Conservation (phyloP, 2,888 invertebrate genomes). For the Dinocampus coccinellae region DNA sequence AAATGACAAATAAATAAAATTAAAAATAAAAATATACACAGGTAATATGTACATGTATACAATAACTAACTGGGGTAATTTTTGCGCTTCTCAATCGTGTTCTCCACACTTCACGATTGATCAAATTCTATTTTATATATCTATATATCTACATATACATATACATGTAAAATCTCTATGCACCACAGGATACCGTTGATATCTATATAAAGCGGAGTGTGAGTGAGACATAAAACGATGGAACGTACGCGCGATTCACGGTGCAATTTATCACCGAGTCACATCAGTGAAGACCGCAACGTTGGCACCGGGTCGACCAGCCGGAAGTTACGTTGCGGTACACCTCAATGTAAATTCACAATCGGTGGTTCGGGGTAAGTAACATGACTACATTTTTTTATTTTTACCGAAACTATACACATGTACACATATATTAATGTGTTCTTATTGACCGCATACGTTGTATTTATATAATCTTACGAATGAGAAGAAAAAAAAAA, state of each 20-base stretch:
- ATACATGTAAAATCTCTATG: neutral
- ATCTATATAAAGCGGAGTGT: neutral
- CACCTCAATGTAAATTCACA: constrained; percentile 34
- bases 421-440: too few species aligned
- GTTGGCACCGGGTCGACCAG: constrained; percentile 19
- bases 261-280: constrained; percentile 35
- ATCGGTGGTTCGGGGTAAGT: constrained; percentile 33
- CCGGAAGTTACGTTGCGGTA: constrained; percentile 36
- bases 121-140: constrained; percentile 12
- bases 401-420: neutral
- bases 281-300: constrained; percentile 13
- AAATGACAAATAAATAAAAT: neutral
- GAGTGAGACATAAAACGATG: constrained; percentile 34
- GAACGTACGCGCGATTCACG: constrained; percentile 29
- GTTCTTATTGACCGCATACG: neutral
- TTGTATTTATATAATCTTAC: neutral
- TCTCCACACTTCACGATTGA: neutral
- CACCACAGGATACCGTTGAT: constrained; percentile 26
- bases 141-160: neutral
- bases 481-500: neutral
- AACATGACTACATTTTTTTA: neutral
- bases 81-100: neutral
- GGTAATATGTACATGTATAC: neutral
- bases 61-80: neutral
- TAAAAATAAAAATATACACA: neutral